Percentiles rank a stretch among this genome's conserved stretches.
phyloP scores from a whole-genome alignment of 2,113 vertebrate species.

The Pterocles gutturalis region DNA sequence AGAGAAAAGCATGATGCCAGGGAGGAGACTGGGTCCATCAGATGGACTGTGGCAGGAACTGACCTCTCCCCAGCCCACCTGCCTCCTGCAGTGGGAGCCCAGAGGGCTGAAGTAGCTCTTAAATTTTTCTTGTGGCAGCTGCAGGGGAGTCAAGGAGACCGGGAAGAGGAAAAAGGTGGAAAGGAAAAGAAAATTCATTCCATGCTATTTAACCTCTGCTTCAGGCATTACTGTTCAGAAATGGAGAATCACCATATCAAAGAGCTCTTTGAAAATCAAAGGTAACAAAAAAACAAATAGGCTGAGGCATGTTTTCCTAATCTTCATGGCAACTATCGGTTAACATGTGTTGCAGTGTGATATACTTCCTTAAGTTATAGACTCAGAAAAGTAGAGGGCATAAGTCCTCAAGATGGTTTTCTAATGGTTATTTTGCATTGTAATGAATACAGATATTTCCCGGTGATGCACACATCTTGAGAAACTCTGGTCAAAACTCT shows the following conservation, averaged over 20 bases:
- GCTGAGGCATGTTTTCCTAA: neutral
- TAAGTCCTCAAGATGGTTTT: neutral
- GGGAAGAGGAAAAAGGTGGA: neutral
- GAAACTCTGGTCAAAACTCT: neutral
- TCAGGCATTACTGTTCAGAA: conserved; percentile 20
- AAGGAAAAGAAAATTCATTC: neutral
- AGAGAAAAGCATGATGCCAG: neutral
- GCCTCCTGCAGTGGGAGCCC: neutral
- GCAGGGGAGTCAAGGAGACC: neutral
- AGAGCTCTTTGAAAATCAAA: conserved; percentile 53
- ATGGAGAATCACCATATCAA: conserved; percentile 50
- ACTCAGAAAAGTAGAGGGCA: neutral
- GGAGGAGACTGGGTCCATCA: neutral
- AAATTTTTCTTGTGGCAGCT: neutral
- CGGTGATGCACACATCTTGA: neutral
- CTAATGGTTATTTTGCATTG: neutral
- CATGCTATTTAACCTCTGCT: conserved; percentile 5
- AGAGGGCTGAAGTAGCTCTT: neutral
- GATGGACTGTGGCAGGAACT: neutral
- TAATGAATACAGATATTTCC: neutral
- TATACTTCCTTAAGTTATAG: neutral
- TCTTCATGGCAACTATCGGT: neutral
- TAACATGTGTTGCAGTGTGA: neutral
- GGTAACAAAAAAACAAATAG: neutral
- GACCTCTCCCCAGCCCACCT: neutral